A percentile compares a stretch with the other conserved stretches of the same genome.
Evolutionary conservation across 2,888 invertebrate genomes (phyloP).

Genomic region (Malthinus flaveolus): DNA sequence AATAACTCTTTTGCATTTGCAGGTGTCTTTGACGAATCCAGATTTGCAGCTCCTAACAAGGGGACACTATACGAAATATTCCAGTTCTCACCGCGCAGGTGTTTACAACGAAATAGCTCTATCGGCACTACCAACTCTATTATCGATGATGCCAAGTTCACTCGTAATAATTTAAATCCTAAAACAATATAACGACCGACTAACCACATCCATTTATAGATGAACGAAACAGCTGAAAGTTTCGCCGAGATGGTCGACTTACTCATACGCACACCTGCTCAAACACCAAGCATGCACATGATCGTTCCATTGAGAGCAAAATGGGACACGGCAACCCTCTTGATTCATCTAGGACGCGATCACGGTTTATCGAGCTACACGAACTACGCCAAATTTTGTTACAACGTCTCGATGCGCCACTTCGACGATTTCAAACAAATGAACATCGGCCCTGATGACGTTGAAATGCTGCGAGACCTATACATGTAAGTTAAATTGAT

Average conservation of each 20-base stretch:
- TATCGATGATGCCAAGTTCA: conserved; percentile 73
- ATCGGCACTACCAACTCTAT: conserved; percentile 71
- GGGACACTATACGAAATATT: conserved; percentile 79
- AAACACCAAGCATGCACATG: conserved; percentile 62
- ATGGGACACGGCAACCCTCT: conserved; percentile 57
- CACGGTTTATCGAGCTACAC: conserved; percentile 80
- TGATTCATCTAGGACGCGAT: conserved; percentile 71
- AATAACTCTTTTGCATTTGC: neutral
- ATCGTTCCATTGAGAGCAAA: conserved; percentile 49
- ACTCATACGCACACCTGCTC: conserved; percentile 67
- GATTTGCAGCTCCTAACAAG: conserved; percentile 65
- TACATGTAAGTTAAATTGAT: conserved; percentile 60
- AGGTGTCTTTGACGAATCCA: conserved; percentile 54
- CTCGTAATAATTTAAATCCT: conserved; percentile 56
- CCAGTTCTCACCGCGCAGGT: conserved; percentile 78
- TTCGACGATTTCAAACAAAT: conserved; percentile 64
- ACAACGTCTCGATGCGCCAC: conserved; percentile 50
- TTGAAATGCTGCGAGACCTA: conserved; percentile 67
- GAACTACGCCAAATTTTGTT: conserved; percentile 68
- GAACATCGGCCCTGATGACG: conserved; percentile 61
- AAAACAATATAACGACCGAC: too few relatives aligned
- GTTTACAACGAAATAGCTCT: conserved; percentile 78
- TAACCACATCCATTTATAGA: conserved; percentile 53
- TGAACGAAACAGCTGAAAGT: conserved; percentile 59
- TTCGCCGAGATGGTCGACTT: conserved; percentile 61